A percentile compares a stretch with the other conserved stretches of the same genome.
These are phyloP conservation scores for Ambastaia sidthimunki DNA, from an alignment of 2,797 vertebrate genomes.

Conservation along the genomic window DNA sequence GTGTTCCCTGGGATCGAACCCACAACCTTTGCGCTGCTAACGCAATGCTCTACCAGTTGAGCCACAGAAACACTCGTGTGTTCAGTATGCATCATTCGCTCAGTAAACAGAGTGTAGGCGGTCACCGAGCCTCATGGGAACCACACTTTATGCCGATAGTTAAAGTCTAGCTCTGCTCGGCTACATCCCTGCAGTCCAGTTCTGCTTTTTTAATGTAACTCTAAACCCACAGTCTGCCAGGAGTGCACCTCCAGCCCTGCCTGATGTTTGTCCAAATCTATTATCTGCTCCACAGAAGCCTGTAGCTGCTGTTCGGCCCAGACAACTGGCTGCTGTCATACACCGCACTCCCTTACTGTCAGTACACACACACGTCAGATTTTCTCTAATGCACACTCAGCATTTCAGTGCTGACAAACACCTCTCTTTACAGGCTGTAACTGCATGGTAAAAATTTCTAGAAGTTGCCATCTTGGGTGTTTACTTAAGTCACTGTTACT, in stretches of 20 bases:
- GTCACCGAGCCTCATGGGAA: neutral
- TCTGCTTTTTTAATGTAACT: neutral
- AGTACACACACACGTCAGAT: slow-evolving; percentile 22
- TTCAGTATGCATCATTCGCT: neutral
- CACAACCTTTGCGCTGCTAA: too few species aligned
- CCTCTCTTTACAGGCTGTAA: neutral
- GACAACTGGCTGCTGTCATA: slow-evolving; percentile 29
- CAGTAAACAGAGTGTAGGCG: neutral
- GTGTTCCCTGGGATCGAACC: too few species aligned
- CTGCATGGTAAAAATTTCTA: neutral
- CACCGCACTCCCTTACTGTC: slow-evolving; percentile 5
- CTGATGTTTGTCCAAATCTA: slow-evolving; percentile 61
- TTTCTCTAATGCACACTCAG: slow-evolving; percentile 31
- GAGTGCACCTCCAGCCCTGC: slow-evolving; percentile 42
- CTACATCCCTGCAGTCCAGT: neutral
- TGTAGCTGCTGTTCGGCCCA: slow-evolving; percentile 39
- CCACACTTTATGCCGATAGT: neutral
- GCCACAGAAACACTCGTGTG: neutral
- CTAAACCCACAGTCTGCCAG: slow-evolving; percentile 29
- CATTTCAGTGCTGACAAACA: slow-evolving; percentile 16
- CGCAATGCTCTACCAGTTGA: too few species aligned
- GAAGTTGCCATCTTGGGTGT: neutral
- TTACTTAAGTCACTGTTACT: neutral
- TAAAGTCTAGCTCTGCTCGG: neutral
- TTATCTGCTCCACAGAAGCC: slow-evolving; percentile 57